These are phyloP conservation scores for Callipepla californica DNA, from an alignment of 2,113 vertebrate genomes.

Conservation along the genomic window DNA sequence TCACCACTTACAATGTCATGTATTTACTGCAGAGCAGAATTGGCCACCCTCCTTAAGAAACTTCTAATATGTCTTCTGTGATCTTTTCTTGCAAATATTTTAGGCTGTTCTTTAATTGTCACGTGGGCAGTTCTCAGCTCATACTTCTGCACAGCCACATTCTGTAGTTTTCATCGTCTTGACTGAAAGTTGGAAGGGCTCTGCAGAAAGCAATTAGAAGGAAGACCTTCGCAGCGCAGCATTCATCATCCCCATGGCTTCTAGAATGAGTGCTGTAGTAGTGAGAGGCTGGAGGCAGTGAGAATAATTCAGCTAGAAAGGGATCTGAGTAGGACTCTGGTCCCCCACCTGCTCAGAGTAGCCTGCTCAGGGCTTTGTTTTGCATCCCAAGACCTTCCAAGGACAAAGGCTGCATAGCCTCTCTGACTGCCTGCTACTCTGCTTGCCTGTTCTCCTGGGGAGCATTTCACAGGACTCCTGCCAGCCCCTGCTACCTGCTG, in stretches of 20 bases:
- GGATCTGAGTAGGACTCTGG: background rate
- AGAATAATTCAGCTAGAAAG: background rate
- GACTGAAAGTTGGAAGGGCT: background rate
- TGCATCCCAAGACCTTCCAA: background rate
- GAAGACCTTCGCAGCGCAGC: background rate
- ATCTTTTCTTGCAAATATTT: background rate
- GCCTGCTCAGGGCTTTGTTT: background rate
- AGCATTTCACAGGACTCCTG: background rate
- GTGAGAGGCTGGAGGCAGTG: background rate
- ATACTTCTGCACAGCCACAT: background rate
- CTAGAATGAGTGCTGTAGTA: background rate
- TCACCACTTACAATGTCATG: background rate
- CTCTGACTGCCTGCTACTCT: background rate
- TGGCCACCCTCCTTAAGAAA: background rate
- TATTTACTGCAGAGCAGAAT: background rate
- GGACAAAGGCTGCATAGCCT: background rate
- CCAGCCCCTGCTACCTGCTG: background rate
- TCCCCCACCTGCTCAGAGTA: background rate
- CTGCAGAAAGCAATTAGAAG: background rate
- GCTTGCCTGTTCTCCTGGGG: fast-evolving
- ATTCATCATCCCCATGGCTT: background rate
- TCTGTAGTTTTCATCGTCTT: background rate
- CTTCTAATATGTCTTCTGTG: background rate
- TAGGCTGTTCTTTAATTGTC: background rate
- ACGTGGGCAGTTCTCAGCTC: background rate